Evolutionary conservation across 1,140 invertebrate genomes (phyloP), one percentile per base, ranked within the genome.

Genomic region (Dolichoris vasculosae): DNA sequence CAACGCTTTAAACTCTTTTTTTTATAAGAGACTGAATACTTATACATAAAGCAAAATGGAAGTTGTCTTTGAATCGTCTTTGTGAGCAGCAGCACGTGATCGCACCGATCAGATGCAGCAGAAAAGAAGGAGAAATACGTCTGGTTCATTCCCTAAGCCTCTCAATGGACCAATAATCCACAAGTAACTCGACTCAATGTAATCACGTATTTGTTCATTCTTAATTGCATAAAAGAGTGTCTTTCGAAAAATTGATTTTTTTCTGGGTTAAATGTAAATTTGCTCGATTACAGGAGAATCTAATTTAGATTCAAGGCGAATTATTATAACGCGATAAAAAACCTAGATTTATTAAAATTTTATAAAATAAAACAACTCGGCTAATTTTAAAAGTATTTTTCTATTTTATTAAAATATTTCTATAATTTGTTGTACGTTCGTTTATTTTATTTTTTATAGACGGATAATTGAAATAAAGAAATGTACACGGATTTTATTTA

Each of bases 31-130:
- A 23, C 30, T 40, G 23, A 40, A 63, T 63, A 35, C 20, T 63
- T 63, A 13, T 23, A 35, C 13, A 67, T 32, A 48, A 64, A 81
- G 63, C 15, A 51, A 23, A 81, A 48, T 32, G n/a, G 15, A 67
- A 48, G 40, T 32, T 8, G 26, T 43, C 51, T 79, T 40, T 43
- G 86, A 88, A 6, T 48, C 46, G 75, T 9, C 43, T 69, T 84
- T 78, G 55, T 67, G 32, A 43, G 26, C 2, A 20, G 63, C 40
- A 59, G 13, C 81, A 35, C 26, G 69, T 80, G 63, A 82, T 59
- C 59, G 2, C 64, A 20, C n/a, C 51, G 69, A 79, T 76, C 75
- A 84, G 79, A 85, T 78, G 76, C 82, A 80, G 77, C 59, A 71
- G 46, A 26, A 73, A 38, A 82, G 80, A 30, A 55, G 15, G 38